Evolutionary conservation across 2,113 vertebrate species (phyloP).

Genomic region (Pantherophis guttatus): DNA sequence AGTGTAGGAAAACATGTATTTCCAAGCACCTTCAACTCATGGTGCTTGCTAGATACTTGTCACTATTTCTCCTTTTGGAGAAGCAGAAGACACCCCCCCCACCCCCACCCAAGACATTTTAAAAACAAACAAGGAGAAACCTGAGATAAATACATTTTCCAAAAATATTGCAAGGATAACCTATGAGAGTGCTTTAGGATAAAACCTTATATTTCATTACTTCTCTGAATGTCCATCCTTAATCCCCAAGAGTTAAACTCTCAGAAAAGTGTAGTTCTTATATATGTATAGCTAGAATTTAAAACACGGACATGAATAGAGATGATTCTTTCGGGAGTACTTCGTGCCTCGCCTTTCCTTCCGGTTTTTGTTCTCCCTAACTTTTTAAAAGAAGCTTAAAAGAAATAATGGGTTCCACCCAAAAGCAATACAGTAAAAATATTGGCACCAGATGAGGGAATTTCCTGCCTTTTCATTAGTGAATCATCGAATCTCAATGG

Average conservation of each 20-base stretch:
- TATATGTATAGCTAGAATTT: no score
- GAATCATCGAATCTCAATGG: neutral
- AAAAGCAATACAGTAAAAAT: neutral
- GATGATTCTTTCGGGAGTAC: neutral
- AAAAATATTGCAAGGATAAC: neutral
- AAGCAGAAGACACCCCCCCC: neutral
- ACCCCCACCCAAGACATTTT: neutral
- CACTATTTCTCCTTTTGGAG: neutral
- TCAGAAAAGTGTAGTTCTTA: neutral
- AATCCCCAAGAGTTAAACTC: neutral
- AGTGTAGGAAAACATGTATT: neutral
- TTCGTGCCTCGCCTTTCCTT: neutral
- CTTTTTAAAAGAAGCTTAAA: neutral
- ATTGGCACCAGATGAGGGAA: neutral
- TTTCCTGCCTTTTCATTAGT: neutral
- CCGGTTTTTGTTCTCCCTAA: neutral
- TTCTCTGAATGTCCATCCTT: neutral
- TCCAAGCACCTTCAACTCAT: no score
- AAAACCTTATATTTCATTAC: neutral
- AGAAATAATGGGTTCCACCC: neutral
- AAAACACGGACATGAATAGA: neutral
- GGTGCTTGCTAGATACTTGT: neutral
- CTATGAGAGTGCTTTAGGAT: neutral
- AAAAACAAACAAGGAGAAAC: neutral
- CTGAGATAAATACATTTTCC: neutral